Conservation (phyloP, 2,888 invertebrate genomes). For the Anthophora plumipes region DNA sequence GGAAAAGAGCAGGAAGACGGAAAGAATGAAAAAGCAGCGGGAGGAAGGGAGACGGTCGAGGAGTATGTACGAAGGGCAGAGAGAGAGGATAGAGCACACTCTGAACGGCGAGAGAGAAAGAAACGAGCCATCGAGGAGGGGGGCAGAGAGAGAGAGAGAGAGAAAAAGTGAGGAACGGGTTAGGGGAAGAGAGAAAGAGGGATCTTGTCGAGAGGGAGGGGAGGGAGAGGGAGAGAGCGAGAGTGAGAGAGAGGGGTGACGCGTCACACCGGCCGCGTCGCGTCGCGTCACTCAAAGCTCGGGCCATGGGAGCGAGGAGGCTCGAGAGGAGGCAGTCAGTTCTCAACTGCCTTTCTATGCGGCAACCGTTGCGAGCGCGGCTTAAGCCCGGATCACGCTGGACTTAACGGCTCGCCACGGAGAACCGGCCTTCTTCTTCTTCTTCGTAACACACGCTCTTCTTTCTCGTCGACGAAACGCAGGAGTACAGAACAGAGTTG, state of each 20-base stretch:
- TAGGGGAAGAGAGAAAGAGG: constrained; percentile 22
- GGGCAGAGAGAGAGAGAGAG: constrained; percentile 45
- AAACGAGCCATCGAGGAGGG: constrained; percentile 26
- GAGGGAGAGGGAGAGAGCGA: constrained; percentile 69
- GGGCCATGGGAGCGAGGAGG: constrained; percentile 72
- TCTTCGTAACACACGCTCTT: constrained; percentile 8
- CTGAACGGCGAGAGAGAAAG: constrained; percentile 45
- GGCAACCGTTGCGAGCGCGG: constrained; percentile 80
- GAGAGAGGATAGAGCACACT: constrained; percentile 34
- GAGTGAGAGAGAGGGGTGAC: constrained; percentile 76
- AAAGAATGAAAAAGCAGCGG: constrained; percentile 22
- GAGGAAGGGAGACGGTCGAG: constrained; percentile 39
- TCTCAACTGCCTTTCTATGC: constrained; percentile 83
- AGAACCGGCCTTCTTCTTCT: constrained; percentile 58
- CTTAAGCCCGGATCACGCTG: constrained; percentile 79
- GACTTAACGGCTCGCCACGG: constrained; percentile 77
- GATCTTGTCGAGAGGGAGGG: not conserved
- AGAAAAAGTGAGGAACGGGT: constrained; percentile 36
- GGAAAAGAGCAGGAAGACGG: constrained; percentile 18
- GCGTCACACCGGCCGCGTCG: constrained; percentile 81
- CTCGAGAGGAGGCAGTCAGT: constrained; percentile 81
- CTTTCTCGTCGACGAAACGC: too few relatives aligned
- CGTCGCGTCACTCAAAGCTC: constrained; percentile 82
- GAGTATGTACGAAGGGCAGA: constrained; percentile 16
- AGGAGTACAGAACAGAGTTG: too few relatives aligned